phyloP scores from a whole-genome alignment of 2,888 invertebrate genomes.

The Diaprepes abbreviatus region DNA sequence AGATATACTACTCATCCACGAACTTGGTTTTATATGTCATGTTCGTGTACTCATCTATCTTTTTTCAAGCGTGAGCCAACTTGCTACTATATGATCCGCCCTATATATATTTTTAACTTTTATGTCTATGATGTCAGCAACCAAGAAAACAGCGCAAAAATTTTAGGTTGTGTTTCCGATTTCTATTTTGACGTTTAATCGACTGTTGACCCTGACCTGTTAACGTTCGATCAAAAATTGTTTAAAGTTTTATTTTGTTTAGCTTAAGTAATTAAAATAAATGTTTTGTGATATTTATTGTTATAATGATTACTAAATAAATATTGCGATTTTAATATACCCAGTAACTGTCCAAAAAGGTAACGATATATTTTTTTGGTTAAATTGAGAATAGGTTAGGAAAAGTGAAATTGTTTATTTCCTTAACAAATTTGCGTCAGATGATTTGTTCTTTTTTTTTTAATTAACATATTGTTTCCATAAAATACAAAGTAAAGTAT shows the following conservation, averaged over 20 bases:
- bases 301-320: conserved; percentile 3
- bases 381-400: conserved; percentile 15
- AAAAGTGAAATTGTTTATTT: conserved; percentile 28
- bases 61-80: too few relatives aligned
- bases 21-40: too few relatives aligned
- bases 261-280: conserved; percentile 9
- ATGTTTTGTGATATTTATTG: not conserved
- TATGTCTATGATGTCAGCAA: too few relatives aligned
- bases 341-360: not conserved
- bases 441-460: conserved; percentile 16
- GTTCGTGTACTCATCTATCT: too few relatives aligned
- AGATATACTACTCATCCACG: too few relatives aligned
- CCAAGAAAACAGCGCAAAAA: not conserved
- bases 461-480: conserved; percentile 26
- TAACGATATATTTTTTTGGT: not conserved
- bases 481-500: not conserved
- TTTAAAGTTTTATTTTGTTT: conserved; percentile 9
- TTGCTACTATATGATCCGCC: too few relatives aligned
- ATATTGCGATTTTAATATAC: not conserved
- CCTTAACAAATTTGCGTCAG: conserved; percentile 13
- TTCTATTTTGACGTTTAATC: not conserved
- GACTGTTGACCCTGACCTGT: not conserved
- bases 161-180: not conserved
- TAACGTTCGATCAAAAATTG: conserved; percentile 3
- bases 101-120: too few relatives aligned